phyloP scores from a whole-genome alignment of 1,140 invertebrate species.

The Philotrypesis tridentata region DNA sequence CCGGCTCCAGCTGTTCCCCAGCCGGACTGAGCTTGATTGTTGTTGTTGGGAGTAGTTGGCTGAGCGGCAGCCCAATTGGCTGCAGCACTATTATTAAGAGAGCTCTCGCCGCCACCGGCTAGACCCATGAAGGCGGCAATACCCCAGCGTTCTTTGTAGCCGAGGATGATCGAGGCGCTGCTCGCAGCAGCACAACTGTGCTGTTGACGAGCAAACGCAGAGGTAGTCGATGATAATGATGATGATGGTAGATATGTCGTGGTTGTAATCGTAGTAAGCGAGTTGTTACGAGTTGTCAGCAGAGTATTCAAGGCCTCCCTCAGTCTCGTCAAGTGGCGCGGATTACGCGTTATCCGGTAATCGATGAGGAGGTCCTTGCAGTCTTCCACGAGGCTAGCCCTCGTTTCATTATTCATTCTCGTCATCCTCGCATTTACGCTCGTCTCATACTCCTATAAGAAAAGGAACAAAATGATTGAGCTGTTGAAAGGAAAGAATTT shows the following conservation, averaged over 20 bases:
- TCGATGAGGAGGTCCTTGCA: constrained; percentile 56
- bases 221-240: neutral
- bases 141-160: constrained; percentile 75
- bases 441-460: neutral
- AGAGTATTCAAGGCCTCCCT: constrained; percentile 61
- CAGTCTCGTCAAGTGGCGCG: constrained; percentile 59
- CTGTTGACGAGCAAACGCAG: neutral
- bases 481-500: neutral
- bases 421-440: constrained; percentile 18
- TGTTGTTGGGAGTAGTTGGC: constrained; percentile 77
- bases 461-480: neutral
- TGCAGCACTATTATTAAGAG: constrained; percentile 80
- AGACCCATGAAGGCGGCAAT: constrained; percentile 77
- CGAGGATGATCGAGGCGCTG: constrained; percentile 3
- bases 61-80: constrained; percentile 84
- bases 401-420: constrained; percentile 29
- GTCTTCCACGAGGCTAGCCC: constrained; percentile 47
- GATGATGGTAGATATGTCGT: constrained; percentile 2
- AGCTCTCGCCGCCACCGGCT: constrained; percentile 85
- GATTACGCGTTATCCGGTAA: constrained; percentile 55
- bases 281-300: constrained; percentile 38
- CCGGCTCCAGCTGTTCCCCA: constrained; percentile 57
- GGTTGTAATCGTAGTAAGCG: neutral
- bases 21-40: constrained; percentile 74
- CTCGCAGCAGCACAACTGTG: neutral